phyloP scores from a whole-genome alignment of 2,113 vertebrate genomes.

The Empidonax alnorum region DNA sequence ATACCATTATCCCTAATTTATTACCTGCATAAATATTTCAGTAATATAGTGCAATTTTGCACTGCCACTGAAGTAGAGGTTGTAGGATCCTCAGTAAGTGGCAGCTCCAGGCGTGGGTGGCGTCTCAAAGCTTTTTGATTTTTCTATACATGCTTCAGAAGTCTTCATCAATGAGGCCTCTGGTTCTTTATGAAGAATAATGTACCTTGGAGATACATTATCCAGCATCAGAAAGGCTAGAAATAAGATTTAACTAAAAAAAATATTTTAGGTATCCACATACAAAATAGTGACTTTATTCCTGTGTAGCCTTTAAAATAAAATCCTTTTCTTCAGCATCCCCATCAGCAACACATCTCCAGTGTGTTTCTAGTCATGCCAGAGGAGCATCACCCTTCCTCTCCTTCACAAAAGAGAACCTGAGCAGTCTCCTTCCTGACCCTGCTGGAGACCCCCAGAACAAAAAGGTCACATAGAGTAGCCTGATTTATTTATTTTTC shows the following conservation, averaged over 20 bases:
- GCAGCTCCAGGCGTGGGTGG: not conserved
- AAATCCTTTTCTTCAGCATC: not conserved
- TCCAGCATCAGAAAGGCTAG: not conserved
- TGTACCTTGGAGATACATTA: not conserved
- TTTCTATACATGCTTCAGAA: not conserved
- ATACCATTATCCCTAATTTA: not conserved
- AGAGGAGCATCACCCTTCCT: rapidly evolving
- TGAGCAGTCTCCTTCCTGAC: not conserved
- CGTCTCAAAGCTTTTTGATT: not conserved
- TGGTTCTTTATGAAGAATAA: not conserved
- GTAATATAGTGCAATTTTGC: not conserved
- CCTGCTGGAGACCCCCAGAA: not conserved
- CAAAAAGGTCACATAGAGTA: not conserved
- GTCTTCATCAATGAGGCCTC: not conserved
- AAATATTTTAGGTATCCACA: not conserved
- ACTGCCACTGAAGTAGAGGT: not conserved
- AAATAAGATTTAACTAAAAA: not conserved
- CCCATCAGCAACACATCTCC: not conserved
- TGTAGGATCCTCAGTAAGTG: not conserved
- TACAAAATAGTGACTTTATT: not conserved
- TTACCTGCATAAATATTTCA: not conserved
- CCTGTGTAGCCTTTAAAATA: not conserved
- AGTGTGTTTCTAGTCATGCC: rapidly evolving
- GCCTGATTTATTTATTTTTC: not conserved
- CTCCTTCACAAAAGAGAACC: not conserved